A percentile compares a stretch with the other conserved stretches of the same genome.
These are phyloP conservation scores for Maniola hyperantus DNA, from an alignment of 2,888 invertebrate genomes.

Conservation along the genomic window DNA sequence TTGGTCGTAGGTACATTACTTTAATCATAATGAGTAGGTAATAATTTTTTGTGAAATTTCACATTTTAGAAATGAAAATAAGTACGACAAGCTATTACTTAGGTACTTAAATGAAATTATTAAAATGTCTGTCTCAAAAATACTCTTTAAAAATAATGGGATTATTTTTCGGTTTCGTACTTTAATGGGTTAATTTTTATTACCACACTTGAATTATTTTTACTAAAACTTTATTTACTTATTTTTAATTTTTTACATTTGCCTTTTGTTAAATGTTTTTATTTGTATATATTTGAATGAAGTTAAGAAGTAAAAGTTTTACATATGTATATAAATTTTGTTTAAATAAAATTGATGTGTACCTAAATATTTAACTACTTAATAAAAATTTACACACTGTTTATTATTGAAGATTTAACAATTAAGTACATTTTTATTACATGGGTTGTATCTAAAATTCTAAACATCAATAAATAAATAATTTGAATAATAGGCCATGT, in stretches of 20 bases:
- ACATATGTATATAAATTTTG: not conserved
- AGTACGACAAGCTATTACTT: not conserved
- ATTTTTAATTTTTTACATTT: not conserved
- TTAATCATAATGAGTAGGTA: not conserved
- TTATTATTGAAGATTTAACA: no score
- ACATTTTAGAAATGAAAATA: not conserved
- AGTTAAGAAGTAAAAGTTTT: not conserved
- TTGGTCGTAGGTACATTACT: not conserved
- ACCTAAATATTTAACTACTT: no score
- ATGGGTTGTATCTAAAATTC: no score
- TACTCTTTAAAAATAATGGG: conserved; percentile 13
- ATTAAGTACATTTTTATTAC: no score
- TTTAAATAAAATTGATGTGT: not conserved
- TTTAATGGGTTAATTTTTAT: conserved; percentile 20
- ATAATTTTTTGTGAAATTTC: not conserved
- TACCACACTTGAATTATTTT: not conserved
- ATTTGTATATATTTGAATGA: conserved; percentile 12
- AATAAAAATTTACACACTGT: no score
- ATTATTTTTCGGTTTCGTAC: conserved; percentile 12
- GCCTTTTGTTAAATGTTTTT: conserved; percentile 7
- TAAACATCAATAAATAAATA: no score
- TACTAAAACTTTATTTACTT: not conserved
- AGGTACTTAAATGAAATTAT: not conserved
- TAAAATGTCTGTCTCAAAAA: conserved; percentile 7
- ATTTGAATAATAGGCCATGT: no score